Evolutionary conservation across 2,797 vertebrate species (phyloP).

Genomic region (Hipposideros larvatus): DNA sequence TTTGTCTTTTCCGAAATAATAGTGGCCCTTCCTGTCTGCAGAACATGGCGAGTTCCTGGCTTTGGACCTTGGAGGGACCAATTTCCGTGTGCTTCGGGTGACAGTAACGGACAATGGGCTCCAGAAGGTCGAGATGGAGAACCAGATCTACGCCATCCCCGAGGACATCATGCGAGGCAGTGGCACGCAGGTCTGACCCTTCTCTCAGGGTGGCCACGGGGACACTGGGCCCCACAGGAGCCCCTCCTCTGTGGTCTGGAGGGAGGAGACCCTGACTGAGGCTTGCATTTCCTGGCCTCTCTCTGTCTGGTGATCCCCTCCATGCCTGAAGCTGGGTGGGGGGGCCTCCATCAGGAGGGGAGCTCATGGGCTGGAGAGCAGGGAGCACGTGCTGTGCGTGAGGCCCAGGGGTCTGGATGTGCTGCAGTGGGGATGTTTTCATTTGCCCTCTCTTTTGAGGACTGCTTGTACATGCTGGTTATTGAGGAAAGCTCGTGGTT

Average conservation of each 20-base stretch:
- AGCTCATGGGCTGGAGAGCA: too few relatives aligned
- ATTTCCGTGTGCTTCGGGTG: slow-evolving; percentile 95
- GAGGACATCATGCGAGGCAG: slow-evolving; percentile 95
- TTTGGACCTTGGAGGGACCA: slow-evolving; percentile 95
- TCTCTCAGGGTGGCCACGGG: fast-evolving
- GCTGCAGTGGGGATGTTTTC: background rate
- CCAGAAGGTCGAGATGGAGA: slow-evolving; percentile 96
- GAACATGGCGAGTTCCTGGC: slow-evolving; percentile 97
- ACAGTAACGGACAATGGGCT: slow-evolving; percentile 93
- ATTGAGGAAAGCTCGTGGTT: background rate
- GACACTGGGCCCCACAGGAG: background rate
- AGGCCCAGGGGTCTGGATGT: background rate
- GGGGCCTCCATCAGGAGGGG: background rate
- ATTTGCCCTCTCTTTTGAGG: background rate
- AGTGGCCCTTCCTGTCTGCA: slow-evolving; percentile 76
- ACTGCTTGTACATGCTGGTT: background rate
- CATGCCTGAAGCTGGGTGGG: background rate
- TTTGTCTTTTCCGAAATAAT: background rate
- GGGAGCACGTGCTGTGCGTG: fast-evolving
- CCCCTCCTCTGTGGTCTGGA: background rate
- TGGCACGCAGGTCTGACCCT: slow-evolving; percentile 91
- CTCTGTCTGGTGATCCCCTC: background rate
- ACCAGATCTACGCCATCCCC: slow-evolving; percentile 96
- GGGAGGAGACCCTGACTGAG: background rate
- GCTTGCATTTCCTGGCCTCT: background rate